phyloP scores from a whole-genome alignment of 2,888 invertebrate species.

The Lacanobia oleracea region DNA sequence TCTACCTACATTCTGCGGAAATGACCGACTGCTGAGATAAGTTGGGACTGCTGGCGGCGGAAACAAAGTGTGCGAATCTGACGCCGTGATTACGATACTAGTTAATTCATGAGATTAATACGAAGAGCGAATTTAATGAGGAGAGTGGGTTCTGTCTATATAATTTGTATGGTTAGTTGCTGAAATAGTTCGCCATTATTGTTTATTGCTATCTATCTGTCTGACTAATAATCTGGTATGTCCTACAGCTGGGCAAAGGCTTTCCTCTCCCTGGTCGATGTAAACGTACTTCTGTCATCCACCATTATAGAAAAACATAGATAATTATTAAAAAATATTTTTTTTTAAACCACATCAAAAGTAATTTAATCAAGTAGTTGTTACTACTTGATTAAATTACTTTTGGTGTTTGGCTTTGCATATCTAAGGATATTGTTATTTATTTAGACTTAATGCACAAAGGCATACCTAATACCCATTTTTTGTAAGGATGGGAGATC shows the following conservation, averaged over 20 bases:
- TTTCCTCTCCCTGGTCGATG: not conserved
- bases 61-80: slow-evolving; percentile 64
- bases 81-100: slow-evolving; percentile 41
- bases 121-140: slow-evolving; percentile 10
- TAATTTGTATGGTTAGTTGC: not conserved
- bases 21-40: slow-evolving; percentile 43
- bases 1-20: slow-evolving; percentile 46
- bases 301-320: no score
- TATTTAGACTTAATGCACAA: no score
- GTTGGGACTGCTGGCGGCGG: slow-evolving; percentile 51
- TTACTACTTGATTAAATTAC: no score
- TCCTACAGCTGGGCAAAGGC: not conserved
- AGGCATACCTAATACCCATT: no score
- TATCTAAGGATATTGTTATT: no score
- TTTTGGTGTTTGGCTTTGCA: no score
- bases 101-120: slow-evolving; percentile 38
- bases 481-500: no score
- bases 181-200: not conserved
- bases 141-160: slow-evolving; percentile 33
- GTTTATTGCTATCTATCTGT: not conserved
- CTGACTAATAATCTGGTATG: not conserved
- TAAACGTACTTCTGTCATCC: no score
- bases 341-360: no score
- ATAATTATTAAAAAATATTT: no score
- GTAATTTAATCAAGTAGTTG: no score